Conservation (phyloP, 2,113 vertebrate species). For the Grantiella picta region DNA sequence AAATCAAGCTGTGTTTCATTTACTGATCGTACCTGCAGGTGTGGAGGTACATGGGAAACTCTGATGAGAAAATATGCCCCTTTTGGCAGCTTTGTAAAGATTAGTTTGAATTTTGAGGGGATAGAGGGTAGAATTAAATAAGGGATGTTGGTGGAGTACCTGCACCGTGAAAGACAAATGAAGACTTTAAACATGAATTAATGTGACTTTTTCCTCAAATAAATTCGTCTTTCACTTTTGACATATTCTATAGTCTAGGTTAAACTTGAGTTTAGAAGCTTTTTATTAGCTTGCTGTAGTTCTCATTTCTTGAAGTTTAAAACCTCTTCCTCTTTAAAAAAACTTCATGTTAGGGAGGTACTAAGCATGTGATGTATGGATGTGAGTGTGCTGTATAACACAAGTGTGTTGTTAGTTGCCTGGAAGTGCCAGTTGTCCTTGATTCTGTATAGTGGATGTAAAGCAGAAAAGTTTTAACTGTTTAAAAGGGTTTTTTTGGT, state of each 20-base stretch:
- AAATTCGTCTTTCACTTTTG: not conserved
- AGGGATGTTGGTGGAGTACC: not conserved
- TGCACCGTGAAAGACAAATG: not conserved
- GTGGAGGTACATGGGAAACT: not conserved
- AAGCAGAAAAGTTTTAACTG: not conserved
- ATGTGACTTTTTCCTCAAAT: not conserved
- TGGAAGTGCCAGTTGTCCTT: not conserved
- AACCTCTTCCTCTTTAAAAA: not conserved
- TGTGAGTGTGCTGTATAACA: not conserved
- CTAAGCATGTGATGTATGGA: not conserved
- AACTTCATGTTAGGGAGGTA: rapidly evolving
- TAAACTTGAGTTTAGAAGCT: not conserved
- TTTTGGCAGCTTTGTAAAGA: not conserved
- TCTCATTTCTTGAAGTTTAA: not conserved
- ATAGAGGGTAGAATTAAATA: not conserved
- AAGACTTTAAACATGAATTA: not conserved
- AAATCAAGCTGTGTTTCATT: not conserved
- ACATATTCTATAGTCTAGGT: not conserved
- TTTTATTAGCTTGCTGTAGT: not conserved
- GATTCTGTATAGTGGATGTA: not conserved
- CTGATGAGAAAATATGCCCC: not conserved
- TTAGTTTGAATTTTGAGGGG: not conserved
- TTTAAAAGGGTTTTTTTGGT: not conserved
- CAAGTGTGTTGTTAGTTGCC: not conserved
- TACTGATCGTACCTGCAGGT: not conserved